These are phyloP conservation scores for Drosophila anomelani DNA, from an alignment of 2,888 invertebrate genomes.

Conservation along the genomic window DNA sequence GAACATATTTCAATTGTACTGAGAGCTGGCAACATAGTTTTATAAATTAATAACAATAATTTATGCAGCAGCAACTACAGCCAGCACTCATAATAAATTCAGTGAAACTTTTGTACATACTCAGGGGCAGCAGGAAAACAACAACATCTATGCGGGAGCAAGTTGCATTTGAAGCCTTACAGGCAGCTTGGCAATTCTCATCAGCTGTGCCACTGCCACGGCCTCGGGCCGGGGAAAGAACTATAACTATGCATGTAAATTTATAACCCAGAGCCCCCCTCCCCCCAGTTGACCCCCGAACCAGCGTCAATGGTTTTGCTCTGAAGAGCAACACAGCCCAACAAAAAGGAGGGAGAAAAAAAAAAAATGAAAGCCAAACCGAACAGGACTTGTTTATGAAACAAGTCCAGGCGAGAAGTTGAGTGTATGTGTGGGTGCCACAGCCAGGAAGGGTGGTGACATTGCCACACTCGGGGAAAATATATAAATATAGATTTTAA, in stretches of 20 bases:
- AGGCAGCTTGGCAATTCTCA: slow-evolving; percentile 59
- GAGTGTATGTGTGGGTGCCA: slow-evolving; percentile 15
- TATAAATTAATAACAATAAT: slow-evolving; percentile 77
- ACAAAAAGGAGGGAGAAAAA: slow-evolving; percentile 3
- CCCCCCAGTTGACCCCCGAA: not conserved
- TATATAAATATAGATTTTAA: not conserved
- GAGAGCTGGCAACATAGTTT: slow-evolving; percentile 53
- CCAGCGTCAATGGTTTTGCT: slow-evolving; percentile 3
- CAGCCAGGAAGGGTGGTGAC: slow-evolving; percentile 15
- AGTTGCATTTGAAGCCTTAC: slow-evolving; percentile 56
- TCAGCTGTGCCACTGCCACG: slow-evolving; percentile 54
- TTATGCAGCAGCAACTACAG: slow-evolving; percentile 65
- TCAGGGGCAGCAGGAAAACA: slow-evolving; percentile 57
- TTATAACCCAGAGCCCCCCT: slow-evolving; percentile 52
- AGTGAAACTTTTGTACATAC: slow-evolving; percentile 62
- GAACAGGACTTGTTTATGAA: slow-evolving; percentile 68
- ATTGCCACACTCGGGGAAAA: slow-evolving; percentile 12
- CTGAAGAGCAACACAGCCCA: slow-evolving; percentile 2
- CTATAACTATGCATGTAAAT: slow-evolving; percentile 65
- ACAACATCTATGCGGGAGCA: slow-evolving; percentile 46
- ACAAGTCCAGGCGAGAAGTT: slow-evolving; percentile 56
- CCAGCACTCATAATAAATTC: slow-evolving; percentile 69
- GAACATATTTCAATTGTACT: slow-evolving; percentile 55
- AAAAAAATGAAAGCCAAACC: slow-evolving; percentile 11
- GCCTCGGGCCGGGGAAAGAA: slow-evolving; percentile 26